phyloP scores from a whole-genome alignment of 2,113 vertebrate species.

The Spea multiplicata region DNA sequence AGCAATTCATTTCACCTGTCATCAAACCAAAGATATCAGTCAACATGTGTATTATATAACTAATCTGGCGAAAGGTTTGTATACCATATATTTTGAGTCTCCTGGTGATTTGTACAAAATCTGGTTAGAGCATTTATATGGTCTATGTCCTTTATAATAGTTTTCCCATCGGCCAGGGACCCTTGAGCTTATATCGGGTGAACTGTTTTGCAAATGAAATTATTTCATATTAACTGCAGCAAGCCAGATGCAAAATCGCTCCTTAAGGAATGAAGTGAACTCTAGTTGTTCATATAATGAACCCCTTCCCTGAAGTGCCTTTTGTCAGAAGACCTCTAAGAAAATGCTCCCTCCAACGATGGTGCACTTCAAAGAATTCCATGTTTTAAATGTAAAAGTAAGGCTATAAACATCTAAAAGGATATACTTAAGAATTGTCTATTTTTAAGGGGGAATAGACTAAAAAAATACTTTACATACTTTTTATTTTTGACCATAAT shows the following conservation, averaged over 20 bases:
- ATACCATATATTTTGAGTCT: slow-evolving; percentile 33
- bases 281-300: slow-evolving; percentile 26
- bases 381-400: too few relatives aligned
- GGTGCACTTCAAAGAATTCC: too few relatives aligned
- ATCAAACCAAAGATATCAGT: slow-evolving; percentile 35
- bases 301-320: too few relatives aligned
- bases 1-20: slow-evolving; percentile 40
- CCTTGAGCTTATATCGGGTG: slow-evolving; percentile 51
- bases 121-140: slow-evolving; percentile 47
- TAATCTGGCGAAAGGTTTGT: slow-evolving; percentile 35
- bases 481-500: too few relatives aligned
- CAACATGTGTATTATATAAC: slow-evolving; percentile 27
- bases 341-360: too few relatives aligned
- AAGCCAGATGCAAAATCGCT: slow-evolving; percentile 53
- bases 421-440: too few relatives aligned
- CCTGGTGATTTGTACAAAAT: slow-evolving; percentile 25
- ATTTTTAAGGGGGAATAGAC: too few relatives aligned
- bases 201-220: slow-evolving; percentile 56
- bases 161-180: slow-evolving; percentile 21
- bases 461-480: too few relatives aligned
- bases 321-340: too few relatives aligned
- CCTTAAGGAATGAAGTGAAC: slow-evolving; percentile 52
- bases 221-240: slow-evolving; percentile 57
- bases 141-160: slow-evolving; percentile 26
- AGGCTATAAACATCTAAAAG: too few relatives aligned